These are phyloP conservation scores for Elephas maximus DNA, from an alignment of 2,113 vertebrate species.

Conservation along the genomic window DNA sequence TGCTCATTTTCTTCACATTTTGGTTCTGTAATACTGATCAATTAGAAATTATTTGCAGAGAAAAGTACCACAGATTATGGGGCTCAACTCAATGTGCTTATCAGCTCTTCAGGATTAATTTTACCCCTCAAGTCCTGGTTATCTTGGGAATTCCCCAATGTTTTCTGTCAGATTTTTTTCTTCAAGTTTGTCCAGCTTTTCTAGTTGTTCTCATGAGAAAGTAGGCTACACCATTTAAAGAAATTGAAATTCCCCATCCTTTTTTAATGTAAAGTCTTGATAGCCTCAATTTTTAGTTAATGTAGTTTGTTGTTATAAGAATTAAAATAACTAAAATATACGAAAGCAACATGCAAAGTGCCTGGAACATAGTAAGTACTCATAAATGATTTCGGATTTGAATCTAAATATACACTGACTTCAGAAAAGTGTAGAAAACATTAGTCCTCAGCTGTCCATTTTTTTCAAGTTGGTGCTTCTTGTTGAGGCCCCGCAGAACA, in stretches of 20 bases:
- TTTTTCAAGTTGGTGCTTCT: neutral
- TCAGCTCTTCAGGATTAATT: constrained; percentile 35
- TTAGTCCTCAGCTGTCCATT: neutral
- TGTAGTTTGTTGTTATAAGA: neutral
- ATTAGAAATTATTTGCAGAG: constrained; percentile 65
- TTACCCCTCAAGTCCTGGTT: constrained; percentile 2
- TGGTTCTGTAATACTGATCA: constrained; percentile 34
- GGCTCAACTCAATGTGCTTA: constrained; percentile 26
- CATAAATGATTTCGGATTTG: neutral
- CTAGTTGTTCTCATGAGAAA: constrained; percentile 22
- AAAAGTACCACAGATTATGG: constrained; percentile 6
- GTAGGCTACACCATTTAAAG: neutral
- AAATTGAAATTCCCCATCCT: neutral
- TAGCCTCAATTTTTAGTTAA: neutral
- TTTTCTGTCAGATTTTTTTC: neutral
- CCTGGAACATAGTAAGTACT: neutral
- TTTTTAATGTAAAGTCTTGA: neutral
- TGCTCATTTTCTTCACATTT: constrained; percentile 35
- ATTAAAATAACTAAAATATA: neutral
- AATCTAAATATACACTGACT: neutral
- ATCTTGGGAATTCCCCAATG: neutral
- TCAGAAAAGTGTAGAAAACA: neutral
- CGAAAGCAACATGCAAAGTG: neutral
- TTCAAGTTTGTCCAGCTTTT: neutral
- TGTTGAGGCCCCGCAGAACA: neutral